Base-by-base conservation (phyloP, 2,113 vertebrate genomes). In the Mandrillus leucophaeus region DNA sequence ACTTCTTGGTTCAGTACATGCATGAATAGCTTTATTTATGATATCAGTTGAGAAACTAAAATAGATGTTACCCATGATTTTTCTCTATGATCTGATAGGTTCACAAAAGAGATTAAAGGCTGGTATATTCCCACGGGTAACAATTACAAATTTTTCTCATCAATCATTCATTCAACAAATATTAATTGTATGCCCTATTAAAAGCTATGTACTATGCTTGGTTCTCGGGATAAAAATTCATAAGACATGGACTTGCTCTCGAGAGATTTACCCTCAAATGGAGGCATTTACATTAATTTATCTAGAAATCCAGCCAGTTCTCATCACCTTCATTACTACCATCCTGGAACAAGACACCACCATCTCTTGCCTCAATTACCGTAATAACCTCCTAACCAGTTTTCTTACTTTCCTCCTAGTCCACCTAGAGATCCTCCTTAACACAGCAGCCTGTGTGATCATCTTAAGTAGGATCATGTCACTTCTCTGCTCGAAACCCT, bases 161-260 rank as follows among this genome's bases (percentile, higher is more conserved):
- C 84, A 52, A 40, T 61, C 90, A 75, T 64, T 82, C 90, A 83
- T 30, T 87, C 80, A 91, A 93, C 68, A 92, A 95, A 95, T 70
- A 89, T 30, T 64, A 70, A 86, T 16, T 59, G 17, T 66, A 27
- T 52, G 8, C 59, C 59, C 23, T 50, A 70, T 61, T 89, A 93
- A 79, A 79, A 16, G 23, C 59, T 83, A 92, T 5, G 35, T 43
- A 30, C 32, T 57, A 35, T 32, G 48, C 64, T 87, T 76, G 25
- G 25, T 38, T 93, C 73, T 84, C 23, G 75, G 22, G 68, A 88
- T 22, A 83, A 80, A 89, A 43, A 89, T 57, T 43, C 48, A 20
- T 50, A 90, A 76, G 79, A 79, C 3, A 2, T 2, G 4, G 38
- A 14, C 23, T 40, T 43, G 13, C 30, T 70, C 66, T 95, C 76